A percentile compares a stretch with the other conserved stretches of the same genome.
Evolutionary conservation across 1,140 invertebrate species (phyloP).

Genomic region (Drosophila pachea): DNA sequence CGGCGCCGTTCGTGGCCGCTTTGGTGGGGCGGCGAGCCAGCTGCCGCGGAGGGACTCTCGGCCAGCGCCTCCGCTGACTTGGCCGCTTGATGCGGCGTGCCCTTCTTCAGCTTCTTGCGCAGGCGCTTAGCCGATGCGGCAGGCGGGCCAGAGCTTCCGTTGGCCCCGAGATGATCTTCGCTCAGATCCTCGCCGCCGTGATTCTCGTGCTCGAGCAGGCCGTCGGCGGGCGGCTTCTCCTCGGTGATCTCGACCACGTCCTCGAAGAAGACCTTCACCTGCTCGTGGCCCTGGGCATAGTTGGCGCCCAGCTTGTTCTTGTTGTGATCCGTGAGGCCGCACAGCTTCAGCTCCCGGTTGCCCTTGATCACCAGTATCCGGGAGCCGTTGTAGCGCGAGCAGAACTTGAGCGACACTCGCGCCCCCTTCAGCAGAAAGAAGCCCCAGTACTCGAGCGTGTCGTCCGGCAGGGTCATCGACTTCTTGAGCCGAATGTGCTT

Average conservation of each 20-base stretch:
- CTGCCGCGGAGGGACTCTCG: not conserved
- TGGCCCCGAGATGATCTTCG: slow-evolving; percentile 24
- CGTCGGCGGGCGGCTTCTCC: slow-evolving; percentile 37
- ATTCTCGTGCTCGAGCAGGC: slow-evolving; percentile 64
- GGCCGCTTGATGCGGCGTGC: slow-evolving; percentile 21
- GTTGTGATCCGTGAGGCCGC: slow-evolving; percentile 86
- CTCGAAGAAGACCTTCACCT: slow-evolving; percentile 86
- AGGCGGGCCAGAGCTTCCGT: slow-evolving; percentile 4
- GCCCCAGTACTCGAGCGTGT: slow-evolving; percentile 93
- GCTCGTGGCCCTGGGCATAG: slow-evolving; percentile 82
- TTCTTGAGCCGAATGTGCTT: slow-evolving; percentile 89
- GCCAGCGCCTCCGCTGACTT: slow-evolving; percentile 10
- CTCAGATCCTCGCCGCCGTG: slow-evolving; percentile 78
- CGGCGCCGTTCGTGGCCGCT: slow-evolving; percentile 1
- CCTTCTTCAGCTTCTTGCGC: slow-evolving; percentile 71
- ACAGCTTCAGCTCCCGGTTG: slow-evolving; percentile 86
- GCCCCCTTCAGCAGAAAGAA: slow-evolving; percentile 90
- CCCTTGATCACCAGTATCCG: slow-evolving; percentile 89
- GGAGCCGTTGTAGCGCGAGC: slow-evolving; percentile 88
- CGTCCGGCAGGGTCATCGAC: slow-evolving; percentile 89
- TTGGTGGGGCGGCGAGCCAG: not conserved
- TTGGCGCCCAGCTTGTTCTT: slow-evolving; percentile 82
- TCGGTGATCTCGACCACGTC: slow-evolving; percentile 80
- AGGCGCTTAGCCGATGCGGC: slow-evolving; percentile 23
- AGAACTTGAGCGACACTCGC: slow-evolving; percentile 86